A percentile compares a stretch with the other conserved stretches of the same genome.
phyloP scores from a whole-genome alignment of 2,888 invertebrate genomes.

The Asteroscopus sphinx region DNA sequence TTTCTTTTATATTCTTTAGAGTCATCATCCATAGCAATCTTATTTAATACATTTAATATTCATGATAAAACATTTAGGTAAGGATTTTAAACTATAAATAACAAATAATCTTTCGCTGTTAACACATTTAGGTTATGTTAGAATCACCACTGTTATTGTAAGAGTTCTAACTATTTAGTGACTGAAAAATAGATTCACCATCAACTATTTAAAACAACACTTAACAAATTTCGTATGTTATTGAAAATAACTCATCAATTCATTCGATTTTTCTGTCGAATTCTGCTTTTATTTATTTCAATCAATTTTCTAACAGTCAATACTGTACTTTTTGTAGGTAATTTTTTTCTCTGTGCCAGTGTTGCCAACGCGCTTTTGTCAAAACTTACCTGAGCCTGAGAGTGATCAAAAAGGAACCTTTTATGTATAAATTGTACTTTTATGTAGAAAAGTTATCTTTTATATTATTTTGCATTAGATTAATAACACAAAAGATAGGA shows the following conservation, averaged over 20 bases:
- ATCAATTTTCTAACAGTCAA: conserved; percentile 56
- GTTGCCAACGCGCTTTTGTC: too few species aligned
- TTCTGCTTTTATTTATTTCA: conserved; percentile 52
- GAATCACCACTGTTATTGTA: conserved; percentile 62
- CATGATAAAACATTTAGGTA: conserved; percentile 66
- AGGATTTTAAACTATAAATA: conserved; percentile 39
- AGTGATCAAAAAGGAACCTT: too few species aligned
- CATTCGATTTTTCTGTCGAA: conserved; percentile 49
- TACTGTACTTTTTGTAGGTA: conserved; percentile 20
- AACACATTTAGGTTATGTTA: conserved; percentile 76
- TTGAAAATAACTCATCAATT: conserved; percentile 47
- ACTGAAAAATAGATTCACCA: conserved; percentile 51
- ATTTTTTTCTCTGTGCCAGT: neutral
- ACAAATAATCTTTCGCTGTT: conserved; percentile 58
- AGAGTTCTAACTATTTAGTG: conserved; percentile 35
- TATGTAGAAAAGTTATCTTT: too few species aligned
- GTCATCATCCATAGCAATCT: conserved; percentile 88
- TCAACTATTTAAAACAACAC: conserved; percentile 25
- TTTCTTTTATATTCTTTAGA: conserved; percentile 90
- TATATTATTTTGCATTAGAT: too few species aligned
- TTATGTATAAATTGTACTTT: too few species aligned
- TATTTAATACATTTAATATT: conserved; percentile 67
- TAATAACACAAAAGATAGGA: too few species aligned
- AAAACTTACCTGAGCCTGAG: too few species aligned
- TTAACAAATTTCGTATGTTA: conserved; percentile 45